A percentile compares a stretch with the other conserved stretches of the same genome.
These are phyloP conservation scores for Pachliopta kotzebuea DNA, from an alignment of 2,888 invertebrate genomes.

Conservation along the genomic window DNA sequence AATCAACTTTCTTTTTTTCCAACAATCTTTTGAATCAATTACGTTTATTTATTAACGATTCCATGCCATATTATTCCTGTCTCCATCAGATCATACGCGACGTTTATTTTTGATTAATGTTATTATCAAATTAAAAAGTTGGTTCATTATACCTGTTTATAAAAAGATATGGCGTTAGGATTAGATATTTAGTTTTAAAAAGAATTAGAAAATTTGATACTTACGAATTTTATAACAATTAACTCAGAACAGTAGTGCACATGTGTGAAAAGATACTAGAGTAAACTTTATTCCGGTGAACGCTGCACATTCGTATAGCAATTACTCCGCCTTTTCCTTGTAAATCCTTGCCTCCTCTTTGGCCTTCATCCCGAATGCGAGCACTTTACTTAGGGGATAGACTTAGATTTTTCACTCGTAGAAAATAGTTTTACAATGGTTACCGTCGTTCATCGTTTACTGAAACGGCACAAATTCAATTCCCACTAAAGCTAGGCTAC, in stretches of 20 bases:
- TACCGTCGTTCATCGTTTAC: not conserved
- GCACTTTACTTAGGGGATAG: slow-evolving; percentile 11
- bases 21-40: not conserved
- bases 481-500: too few relatives aligned
- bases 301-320: slow-evolving; percentile 39
- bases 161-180: too few relatives aligned
- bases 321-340: slow-evolving; percentile 63
- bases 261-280: slow-evolving; percentile 27
- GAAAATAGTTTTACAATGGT: not conserved
- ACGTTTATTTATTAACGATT: too few relatives aligned
- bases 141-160: too few relatives aligned
- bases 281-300: slow-evolving; percentile 43
- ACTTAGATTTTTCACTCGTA: slow-evolving; percentile 6
- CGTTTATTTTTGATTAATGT: too few relatives aligned
- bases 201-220: not conserved
- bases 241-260: not conserved
- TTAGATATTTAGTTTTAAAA: not conserved
- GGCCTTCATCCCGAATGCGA: slow-evolving; percentile 31
- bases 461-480: not conserved
- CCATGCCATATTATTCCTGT: too few relatives aligned
- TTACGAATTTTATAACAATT: not conserved
- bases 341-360: slow-evolving; percentile 34
- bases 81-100: too few relatives aligned
- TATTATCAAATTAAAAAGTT: too few relatives aligned
- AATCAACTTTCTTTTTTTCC: not conserved